Evolutionary conservation across 2,888 invertebrate genomes (phyloP).

Genomic region (Cancer borealis): DNA sequence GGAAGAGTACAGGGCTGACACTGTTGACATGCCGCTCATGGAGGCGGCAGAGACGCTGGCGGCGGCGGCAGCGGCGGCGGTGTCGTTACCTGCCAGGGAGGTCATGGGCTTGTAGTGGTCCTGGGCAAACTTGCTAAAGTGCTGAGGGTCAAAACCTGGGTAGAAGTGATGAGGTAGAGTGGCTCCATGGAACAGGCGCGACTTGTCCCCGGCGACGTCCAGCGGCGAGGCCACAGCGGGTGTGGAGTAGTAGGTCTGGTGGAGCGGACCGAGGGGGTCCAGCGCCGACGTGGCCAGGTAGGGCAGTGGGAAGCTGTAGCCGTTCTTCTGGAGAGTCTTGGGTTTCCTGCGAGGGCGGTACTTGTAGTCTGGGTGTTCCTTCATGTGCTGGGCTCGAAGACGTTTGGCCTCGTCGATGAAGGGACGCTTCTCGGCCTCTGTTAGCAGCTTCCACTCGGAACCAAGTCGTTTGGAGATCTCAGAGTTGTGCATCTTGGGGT

Average conservation of each 20-base stretch:
- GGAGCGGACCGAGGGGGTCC: slow-evolving; percentile 77
- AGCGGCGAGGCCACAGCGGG: slow-evolving; percentile 77
- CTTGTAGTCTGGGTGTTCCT: slow-evolving; percentile 94
- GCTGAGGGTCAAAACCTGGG: slow-evolving; percentile 76
- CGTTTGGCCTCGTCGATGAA: slow-evolving; percentile 97
- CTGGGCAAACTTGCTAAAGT: slow-evolving; percentile 76
- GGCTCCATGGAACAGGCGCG: slow-evolving; percentile 81
- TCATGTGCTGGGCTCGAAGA: slow-evolving; percentile 92
- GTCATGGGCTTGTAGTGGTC: slow-evolving; percentile 84
- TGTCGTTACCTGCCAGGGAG: slow-evolving; percentile 81
- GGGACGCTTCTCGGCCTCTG: slow-evolving; percentile 92
- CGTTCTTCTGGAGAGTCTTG: slow-evolving; percentile 85
- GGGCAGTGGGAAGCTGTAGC: slow-evolving; percentile 94
- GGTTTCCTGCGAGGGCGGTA: slow-evolving; percentile 86
- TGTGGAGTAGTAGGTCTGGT: slow-evolving; percentile 78
- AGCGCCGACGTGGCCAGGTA: slow-evolving; percentile 81
- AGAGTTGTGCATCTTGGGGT: slow-evolving; percentile 98
- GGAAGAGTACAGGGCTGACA: slow-evolving; percentile 84
- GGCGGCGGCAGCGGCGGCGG: slow-evolving; percentile 88
- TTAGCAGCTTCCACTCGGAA: slow-evolving; percentile 94
- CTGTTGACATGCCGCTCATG: slow-evolving; percentile 74
- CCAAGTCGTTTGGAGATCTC: slow-evolving; percentile 94
- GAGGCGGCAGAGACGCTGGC: slow-evolving; percentile 81
- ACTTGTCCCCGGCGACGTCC: slow-evolving; percentile 83
- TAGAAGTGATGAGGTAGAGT: slow-evolving; percentile 76